Percentiles rank a stretch among this genome's conserved stretches.
phyloP scores from a whole-genome alignment of 2,797 vertebrate genomes.

The Tapera naevia region DNA sequence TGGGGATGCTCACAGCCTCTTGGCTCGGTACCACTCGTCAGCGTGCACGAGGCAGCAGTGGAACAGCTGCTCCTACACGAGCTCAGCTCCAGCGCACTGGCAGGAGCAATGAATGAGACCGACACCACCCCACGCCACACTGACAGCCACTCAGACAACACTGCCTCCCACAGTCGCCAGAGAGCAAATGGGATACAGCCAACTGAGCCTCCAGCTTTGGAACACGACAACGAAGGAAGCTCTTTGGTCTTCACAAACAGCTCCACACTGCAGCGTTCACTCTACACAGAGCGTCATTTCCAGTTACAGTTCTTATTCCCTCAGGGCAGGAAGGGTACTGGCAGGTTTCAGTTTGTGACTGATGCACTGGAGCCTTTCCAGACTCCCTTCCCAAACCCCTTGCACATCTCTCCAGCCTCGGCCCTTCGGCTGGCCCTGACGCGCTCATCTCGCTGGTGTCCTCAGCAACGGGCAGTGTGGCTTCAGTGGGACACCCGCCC shows the following conservation, averaged over 20 bases:
- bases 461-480: background rate
- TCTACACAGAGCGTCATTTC: too few relatives aligned
- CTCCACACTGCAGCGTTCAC: rapidly evolving
- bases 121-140: too few relatives aligned
- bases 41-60: rapidly evolving
- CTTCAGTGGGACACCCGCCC: background rate
- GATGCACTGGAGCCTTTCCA: background rate
- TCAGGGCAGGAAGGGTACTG: background rate
- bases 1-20: background rate
- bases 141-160: background rate
- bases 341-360: background rate
- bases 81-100: background rate
- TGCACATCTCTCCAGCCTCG: too few relatives aligned
- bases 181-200: background rate
- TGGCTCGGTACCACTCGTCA: rapidly evolving
- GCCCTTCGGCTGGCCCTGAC: background rate
- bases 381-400: background rate
- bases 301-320: too few relatives aligned
- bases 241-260: background rate
- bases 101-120: too few relatives aligned
- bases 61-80: background rate
- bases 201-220: background rate
- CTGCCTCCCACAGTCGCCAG: rapidly evolving
- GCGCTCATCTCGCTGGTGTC: background rate
- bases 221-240: too few relatives aligned